These are phyloP conservation scores for Littorina saxatilis DNA, from an alignment of 1,140 invertebrate species.

Conservation along the genomic window DNA sequence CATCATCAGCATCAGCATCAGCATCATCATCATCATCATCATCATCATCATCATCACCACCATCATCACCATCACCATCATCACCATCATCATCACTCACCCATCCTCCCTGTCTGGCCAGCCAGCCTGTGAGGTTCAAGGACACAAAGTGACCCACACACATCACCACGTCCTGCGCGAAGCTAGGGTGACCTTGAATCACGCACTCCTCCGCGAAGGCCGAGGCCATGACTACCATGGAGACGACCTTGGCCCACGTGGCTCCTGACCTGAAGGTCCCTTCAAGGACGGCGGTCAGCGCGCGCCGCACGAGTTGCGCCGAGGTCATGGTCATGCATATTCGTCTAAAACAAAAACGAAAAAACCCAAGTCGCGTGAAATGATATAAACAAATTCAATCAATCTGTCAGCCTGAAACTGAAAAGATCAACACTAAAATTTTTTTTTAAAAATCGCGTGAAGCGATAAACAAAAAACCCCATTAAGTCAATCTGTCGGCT, in stretches of 20 bases:
- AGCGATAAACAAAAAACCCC: too few species aligned
- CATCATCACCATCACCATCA: not conserved
- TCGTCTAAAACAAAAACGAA: too few species aligned
- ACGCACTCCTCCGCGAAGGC: conserved; percentile 54
- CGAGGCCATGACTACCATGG: conserved; percentile 48
- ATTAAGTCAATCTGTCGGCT: too few species aligned
- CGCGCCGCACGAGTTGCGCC: conserved; percentile 31
- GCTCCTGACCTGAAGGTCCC: conserved; percentile 31
- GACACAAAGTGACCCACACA: conserved; percentile 42
- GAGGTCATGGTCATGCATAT: conserved; percentile 46
- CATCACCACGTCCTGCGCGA: conserved; percentile 47
- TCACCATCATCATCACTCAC: conserved; percentile 32
- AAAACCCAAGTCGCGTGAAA: too few species aligned
- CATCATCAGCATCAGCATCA: too few species aligned
- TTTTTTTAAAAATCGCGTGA: too few species aligned
- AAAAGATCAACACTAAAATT: too few species aligned
- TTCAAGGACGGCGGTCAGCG: conserved; percentile 36
- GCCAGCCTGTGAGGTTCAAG: conserved; percentile 34
- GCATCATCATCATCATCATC: too few species aligned
- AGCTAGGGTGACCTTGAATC: conserved; percentile 50
- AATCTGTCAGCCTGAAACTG: too few species aligned
- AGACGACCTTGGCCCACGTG: conserved; percentile 54
- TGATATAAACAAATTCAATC: too few species aligned
- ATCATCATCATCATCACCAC: not conserved
- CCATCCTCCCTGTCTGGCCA: conserved; percentile 43